phyloP scores from a whole-genome alignment of 2,888 invertebrate species.

The Hipparchia semele region DNA sequence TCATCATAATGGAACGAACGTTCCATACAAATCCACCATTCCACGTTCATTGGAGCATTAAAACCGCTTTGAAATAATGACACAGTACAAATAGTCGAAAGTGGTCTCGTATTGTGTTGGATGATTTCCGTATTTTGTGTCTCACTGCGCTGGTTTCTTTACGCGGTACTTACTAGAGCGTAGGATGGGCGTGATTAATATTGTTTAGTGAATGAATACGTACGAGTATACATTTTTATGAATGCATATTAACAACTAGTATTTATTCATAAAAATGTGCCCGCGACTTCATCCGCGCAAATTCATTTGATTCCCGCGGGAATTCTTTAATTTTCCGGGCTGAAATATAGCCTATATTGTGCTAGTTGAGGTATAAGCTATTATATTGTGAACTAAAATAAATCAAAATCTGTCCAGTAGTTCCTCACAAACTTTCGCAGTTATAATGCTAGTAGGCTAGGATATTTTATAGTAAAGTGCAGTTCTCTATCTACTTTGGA shows the following conservation, averaged over 20 bases:
- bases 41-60: slow-evolving; percentile 68
- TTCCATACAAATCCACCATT: slow-evolving; percentile 50
- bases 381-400: too few relatives aligned
- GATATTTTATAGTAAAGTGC: too few relatives aligned
- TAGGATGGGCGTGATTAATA: slow-evolving; percentile 39
- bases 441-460: too few relatives aligned
- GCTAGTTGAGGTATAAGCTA: too few relatives aligned
- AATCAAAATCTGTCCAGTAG: too few relatives aligned
- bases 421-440: too few relatives aligned
- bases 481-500: too few relatives aligned
- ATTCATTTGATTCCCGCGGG: too few relatives aligned
- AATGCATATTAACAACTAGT: background rate
- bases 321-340: too few relatives aligned
- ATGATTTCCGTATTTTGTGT: slow-evolving; percentile 44
- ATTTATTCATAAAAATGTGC: too few relatives aligned
- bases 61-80: slow-evolving; percentile 68
- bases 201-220: slow-evolving; percentile 17
- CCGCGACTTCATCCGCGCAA: too few relatives aligned
- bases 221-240: slow-evolving; percentile 6
- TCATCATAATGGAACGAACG: slow-evolving; percentile 54
- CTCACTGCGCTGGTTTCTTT: slow-evolving; percentile 47
- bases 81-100: slow-evolving; percentile 75
- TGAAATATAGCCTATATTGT: too few relatives aligned
- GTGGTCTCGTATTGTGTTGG: slow-evolving; percentile 58
- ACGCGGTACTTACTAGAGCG: slow-evolving; percentile 48